phyloP scores from a whole-genome alignment of 2,888 invertebrate species.

The Trachelus iudaicus region DNA sequence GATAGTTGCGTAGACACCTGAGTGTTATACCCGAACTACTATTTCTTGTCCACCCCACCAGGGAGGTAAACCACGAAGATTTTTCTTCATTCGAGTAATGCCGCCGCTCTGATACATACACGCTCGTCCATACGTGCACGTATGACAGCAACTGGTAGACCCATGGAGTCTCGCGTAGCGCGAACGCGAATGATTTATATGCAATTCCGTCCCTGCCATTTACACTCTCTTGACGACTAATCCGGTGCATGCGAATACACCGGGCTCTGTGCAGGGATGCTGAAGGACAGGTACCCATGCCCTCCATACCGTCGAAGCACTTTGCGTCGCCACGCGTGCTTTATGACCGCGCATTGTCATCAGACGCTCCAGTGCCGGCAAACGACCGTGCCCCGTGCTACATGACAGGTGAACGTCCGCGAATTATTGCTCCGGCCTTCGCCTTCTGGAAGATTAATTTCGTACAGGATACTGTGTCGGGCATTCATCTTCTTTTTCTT shows the following conservation, averaged over 20 bases:
- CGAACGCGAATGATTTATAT: slow-evolving; percentile 45
- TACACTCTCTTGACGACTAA: slow-evolving; percentile 50
- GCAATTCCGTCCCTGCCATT: slow-evolving; percentile 48
- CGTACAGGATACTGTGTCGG: background rate
- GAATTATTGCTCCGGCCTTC: slow-evolving; percentile 36
- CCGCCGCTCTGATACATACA: background rate
- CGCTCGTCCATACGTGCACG: background rate
- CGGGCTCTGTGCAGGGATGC: slow-evolving; percentile 14
- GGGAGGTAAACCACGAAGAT: slow-evolving; percentile 18
- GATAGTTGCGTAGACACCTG: background rate
- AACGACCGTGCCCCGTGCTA: slow-evolving; percentile 40
- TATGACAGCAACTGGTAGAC: background rate
- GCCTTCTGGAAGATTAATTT: slow-evolving; percentile 5
- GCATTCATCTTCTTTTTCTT: background rate
- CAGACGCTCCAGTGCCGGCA: slow-evolving; percentile 36
- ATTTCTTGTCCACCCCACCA: background rate
- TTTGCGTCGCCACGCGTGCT: slow-evolving; percentile 38
- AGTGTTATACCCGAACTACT: background rate
- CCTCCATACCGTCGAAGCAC: slow-evolving; percentile 26
- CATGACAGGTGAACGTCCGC: slow-evolving; percentile 36
- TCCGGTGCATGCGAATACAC: slow-evolving; percentile 31
- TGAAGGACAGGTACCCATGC: slow-evolving; percentile 16
- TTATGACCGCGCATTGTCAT: slow-evolving; percentile 49
- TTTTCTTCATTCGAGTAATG: slow-evolving; percentile 24
- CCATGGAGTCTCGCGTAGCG: background rate